Evolutionary conservation across 2,888 invertebrate genomes (phyloP), one percentile per base, ranked within the genome.

Genomic region (Euclidia mi): DNA sequence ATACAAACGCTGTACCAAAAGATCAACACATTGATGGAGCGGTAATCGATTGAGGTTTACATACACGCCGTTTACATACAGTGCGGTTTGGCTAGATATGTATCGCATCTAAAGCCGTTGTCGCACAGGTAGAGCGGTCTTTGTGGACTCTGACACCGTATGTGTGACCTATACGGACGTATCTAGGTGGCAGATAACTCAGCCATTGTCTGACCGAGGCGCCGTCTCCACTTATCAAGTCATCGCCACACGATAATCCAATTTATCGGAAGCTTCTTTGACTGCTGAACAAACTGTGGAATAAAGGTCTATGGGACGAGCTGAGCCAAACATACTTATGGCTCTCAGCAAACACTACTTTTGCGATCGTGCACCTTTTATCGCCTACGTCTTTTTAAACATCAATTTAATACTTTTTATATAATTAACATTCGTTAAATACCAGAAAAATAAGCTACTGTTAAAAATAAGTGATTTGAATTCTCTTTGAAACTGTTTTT

Each of bases 211-310:
- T 41, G 44, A 45, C 28, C 44, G 38, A 63, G 42, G 52, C 71
- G 64, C 59, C 66, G 71, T 59, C 58, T 69, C 53, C 59, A 61
- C 71, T 70, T 69, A 64, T 72, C 65, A 73, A 76, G 71, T 76
- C 74, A 72, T 74, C 56, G 78, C 56, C 53, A 62, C 56, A 52
- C 65, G 68, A 74, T 79, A 81, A 84, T 79, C 65, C 58, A 71
- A 76, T 76, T 76, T 65, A 72, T 52, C 59, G 51, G 43, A 28
- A 61, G 47, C 42, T 53, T 35, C 50, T 65, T 49, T 49, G 48
- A 48, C 48, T 56, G 35, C 32, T 43, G 15, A 40, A 61, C 55
- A 42, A 56, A 71, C 51, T 53, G 31, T 28, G 47, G 32, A 47
- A 18, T n/a, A 32, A 29, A 58, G 31, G 43, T n/a, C 20, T 31